Conservation (phyloP, 30 jellyfish, hydroid and myxozoan genomes). For the Hydra vulgaris region DNA sequence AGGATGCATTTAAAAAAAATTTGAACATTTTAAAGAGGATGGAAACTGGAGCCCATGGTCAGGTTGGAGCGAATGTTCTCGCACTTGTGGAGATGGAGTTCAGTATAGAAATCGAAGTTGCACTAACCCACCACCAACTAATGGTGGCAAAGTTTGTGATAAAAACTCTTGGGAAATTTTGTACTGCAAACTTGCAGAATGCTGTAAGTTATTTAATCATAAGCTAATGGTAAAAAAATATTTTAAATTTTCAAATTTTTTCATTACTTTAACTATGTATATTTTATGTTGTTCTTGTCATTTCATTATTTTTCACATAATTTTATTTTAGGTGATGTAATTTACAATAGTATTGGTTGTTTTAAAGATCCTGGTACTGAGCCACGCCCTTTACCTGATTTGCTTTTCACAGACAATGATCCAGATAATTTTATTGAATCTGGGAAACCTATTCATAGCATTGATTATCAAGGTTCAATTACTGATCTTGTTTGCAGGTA, state of each 20-base stretch:
- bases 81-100: constrained; percentile 82
- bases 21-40: constrained; percentile 24
- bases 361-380: constrained; percentile 50
- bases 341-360: constrained; percentile 71
- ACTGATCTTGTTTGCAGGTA: constrained; percentile 84
- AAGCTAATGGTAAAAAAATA: background rate
- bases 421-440: constrained; percentile 55
- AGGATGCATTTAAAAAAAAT: background rate
- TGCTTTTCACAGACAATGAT: constrained; percentile 68
- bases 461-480: constrained; percentile 51
- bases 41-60: constrained; percentile 94
- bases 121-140: constrained; percentile 58
- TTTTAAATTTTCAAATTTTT: background rate
- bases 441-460: constrained; percentile 78
- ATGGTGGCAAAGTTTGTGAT: constrained; percentile 75
- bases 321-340: constrained; percentile 39
- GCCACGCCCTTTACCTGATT: constrained; percentile 81
- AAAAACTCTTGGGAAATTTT: constrained; percentile 62
- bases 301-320: background rate
- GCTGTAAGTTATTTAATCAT: constrained; percentile 55
- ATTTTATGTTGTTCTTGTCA: background rate
- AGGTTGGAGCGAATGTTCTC: constrained; percentile 78
- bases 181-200: constrained; percentile 67
- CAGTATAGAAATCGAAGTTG: constrained; percentile 48
- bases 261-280: background rate